These are phyloP conservation scores for Drosophila lutescens DNA, from an alignment of 2,888 invertebrate genomes.

Conservation along the genomic window DNA sequence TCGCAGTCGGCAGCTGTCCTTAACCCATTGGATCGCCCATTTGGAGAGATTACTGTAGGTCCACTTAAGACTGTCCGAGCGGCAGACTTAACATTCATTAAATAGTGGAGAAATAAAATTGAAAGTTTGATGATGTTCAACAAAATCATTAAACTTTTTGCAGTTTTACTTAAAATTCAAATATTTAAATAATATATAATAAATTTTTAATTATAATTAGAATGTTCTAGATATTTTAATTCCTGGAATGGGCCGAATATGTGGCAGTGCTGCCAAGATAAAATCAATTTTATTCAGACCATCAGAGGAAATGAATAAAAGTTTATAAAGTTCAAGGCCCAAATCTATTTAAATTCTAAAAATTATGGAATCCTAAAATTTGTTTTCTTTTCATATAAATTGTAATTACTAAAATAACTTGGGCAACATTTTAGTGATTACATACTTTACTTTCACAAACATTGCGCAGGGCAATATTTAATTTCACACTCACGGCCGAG, in stretches of 20 bases:
- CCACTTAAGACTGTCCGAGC: constrained; percentile 4
- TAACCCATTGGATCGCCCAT: constrained; percentile 28
- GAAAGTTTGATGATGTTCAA: background rate
- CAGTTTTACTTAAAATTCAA: too few relatives aligned
- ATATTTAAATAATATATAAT: too few relatives aligned
- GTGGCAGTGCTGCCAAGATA: too few relatives aligned
- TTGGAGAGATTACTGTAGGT: constrained; percentile 27
- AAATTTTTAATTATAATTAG: too few relatives aligned
- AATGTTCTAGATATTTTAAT: background rate
- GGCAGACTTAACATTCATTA: background rate
- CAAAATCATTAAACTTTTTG: too few relatives aligned
- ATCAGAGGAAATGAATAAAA: background rate
- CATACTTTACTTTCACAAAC: constrained; percentile 62
- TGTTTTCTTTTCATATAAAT: constrained; percentile 16
- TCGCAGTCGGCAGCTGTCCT: constrained; percentile 37
- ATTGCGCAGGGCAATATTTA: constrained; percentile 43
- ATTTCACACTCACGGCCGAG: constrained; percentile 48
- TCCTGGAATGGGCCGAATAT: background rate
- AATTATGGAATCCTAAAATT: background rate
- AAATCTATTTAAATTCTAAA: background rate
- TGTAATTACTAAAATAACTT: constrained; percentile 70
- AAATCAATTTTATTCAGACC: background rate
- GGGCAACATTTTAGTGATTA: constrained; percentile 69
- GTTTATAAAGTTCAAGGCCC: background rate
- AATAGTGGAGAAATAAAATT: background rate